Percentiles rank a stretch among this genome's conserved stretches.
Evolutionary conservation across 1,140 invertebrate species (phyloP).

Genomic region (Latrodectus geometricus): DNA sequence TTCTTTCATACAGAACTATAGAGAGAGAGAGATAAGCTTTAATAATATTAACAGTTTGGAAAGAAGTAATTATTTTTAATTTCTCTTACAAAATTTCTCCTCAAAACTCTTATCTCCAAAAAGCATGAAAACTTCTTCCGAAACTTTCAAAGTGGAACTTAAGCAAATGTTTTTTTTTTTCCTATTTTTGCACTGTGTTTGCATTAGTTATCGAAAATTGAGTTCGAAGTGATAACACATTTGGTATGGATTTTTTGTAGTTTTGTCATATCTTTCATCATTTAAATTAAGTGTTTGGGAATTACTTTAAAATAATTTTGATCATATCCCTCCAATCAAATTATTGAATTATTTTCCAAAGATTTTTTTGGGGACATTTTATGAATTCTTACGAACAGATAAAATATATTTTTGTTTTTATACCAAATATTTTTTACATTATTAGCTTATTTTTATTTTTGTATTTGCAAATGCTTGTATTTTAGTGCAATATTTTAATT

Average conservation of each 20-base stretch:
- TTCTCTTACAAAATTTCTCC: not conserved
- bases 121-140: slow-evolving; percentile 17
- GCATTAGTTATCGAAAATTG: slow-evolving; percentile 40
- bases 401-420: not conserved
- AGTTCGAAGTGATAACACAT: slow-evolving; percentile 5
- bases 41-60: slow-evolving; percentile 21
- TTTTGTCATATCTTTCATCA: slow-evolving; percentile 17
- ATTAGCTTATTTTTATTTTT: not conserved
- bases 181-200: not conserved
- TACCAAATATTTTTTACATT: not conserved
- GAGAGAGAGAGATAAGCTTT: slow-evolving; percentile 22
- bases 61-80: not conserved
- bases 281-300: slow-evolving; percentile 25
- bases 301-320: not conserved
- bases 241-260: slow-evolving; percentile 34
- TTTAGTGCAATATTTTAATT: not conserved
- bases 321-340: not conserved
- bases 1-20: slow-evolving; percentile 10
- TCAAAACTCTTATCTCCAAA: slow-evolving; percentile 22
- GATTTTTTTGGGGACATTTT: not conserved
- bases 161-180: not conserved
- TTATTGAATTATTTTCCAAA: not conserved
- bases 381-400: not conserved
- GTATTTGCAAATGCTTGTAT: not conserved
- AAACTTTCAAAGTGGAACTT: not conserved